Base-by-base conservation (phyloP, 2,113 vertebrate species). In the Ophthalmolycus amberensis region DNA sequence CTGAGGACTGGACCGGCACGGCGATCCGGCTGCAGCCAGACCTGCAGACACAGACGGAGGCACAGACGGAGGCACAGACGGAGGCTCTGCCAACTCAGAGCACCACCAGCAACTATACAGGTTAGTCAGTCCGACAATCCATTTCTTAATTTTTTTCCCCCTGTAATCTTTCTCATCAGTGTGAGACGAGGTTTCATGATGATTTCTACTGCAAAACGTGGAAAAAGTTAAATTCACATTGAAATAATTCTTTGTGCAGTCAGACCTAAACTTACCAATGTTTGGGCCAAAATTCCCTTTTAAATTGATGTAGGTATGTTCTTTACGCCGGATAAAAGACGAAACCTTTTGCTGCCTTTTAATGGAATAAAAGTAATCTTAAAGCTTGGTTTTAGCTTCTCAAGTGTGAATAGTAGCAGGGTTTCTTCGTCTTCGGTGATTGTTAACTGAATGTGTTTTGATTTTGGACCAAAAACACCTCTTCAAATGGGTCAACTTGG, bases 61-160 rank as follows among this genome's bases (percentile, higher is more conserved):
- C 93, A 0, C 86, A 90, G 52, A 85, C 86, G 0, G 75, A 58
- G 10, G 22, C 18, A 11, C 64, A 27, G 71, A 69, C 82, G 2
- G 82, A 83, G 29, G 20, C 46, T 58, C 29, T 48, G 16, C 81
- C 82, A 29, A 89, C 83, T 42, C 79, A 88, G 70, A 44, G 73
- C 46, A 34, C 79, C 58, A 91, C 87, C 70, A 92, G 37, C n/a
- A 94, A 94, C 87, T 91, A 94, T 25, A 93, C 94, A 94, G 94
- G 95, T 95, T 0, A 71, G 93, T 78, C 42, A 4, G 11, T 25
- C 44, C 25, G 93, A 76, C 42, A 3, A 9, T 25, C 34, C 5
- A 29, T 16, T 32, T 14, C 58, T 11, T 18, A 5, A 15, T 34
- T 4, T 16, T 0, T 29, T 29, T 29, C 48, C 6, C 6, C 48